Conservation (phyloP, 2,888 invertebrate species). For the Aethes cnicana region DNA sequence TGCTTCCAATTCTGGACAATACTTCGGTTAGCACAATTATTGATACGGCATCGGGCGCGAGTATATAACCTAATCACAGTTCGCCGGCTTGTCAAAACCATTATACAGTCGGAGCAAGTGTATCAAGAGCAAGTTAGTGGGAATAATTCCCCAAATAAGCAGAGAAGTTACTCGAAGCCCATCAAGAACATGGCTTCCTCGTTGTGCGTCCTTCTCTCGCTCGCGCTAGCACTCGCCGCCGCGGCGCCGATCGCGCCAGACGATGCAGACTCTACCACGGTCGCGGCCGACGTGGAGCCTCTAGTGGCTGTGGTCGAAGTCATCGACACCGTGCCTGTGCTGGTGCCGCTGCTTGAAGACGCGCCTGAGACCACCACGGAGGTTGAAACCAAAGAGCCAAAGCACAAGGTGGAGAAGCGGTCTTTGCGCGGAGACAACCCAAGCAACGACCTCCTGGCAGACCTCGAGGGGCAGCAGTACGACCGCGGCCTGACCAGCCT, state of each 20-base stretch:
- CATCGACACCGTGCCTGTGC: slow-evolving; percentile 55
- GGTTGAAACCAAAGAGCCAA: slow-evolving; percentile 35
- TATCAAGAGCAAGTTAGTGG: slow-evolving; percentile 46
- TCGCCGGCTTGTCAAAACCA: slow-evolving; percentile 39
- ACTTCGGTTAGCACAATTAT: slow-evolving; percentile 65
- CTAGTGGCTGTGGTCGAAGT: slow-evolving; percentile 56
- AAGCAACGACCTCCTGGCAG: slow-evolving; percentile 62
- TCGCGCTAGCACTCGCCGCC: slow-evolving; percentile 49
- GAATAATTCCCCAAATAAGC: slow-evolving; percentile 47
- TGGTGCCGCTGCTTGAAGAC: slow-evolving; percentile 45
- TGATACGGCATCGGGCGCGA: slow-evolving; percentile 31
- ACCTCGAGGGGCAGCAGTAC: slow-evolving; percentile 56
- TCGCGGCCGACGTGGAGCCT: slow-evolving; percentile 42
- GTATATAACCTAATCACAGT: slow-evolving; percentile 62
- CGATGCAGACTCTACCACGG: slow-evolving; percentile 46
- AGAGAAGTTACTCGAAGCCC: slow-evolving; percentile 59
- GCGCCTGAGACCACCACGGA: slow-evolving; percentile 41
- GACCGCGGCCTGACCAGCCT: slow-evolving; percentile 57
- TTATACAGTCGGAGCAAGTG: slow-evolving; percentile 40
- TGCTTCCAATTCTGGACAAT: slow-evolving; percentile 61
- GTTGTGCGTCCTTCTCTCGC: slow-evolving; percentile 56
- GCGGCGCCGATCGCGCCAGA: slow-evolving; percentile 53
- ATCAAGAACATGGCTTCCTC: slow-evolving; percentile 59
- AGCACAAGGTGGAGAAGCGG: slow-evolving; percentile 62
- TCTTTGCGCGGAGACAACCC: slow-evolving; percentile 63